These are phyloP conservation scores for Endomychus coccineus DNA, from an alignment of 2,888 invertebrate species.

Conservation along the genomic window DNA sequence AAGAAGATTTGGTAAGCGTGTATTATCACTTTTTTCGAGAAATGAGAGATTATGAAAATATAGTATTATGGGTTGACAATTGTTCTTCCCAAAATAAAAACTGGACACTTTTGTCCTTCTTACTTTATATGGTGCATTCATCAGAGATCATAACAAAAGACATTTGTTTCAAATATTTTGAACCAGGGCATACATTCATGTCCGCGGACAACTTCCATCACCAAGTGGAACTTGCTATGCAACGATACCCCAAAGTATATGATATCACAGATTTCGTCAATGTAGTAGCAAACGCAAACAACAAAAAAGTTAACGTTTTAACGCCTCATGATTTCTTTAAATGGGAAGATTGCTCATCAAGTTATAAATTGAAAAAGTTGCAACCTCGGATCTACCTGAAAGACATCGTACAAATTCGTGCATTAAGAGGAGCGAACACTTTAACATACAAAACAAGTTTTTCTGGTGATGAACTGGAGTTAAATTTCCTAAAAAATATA, in stretches of 20 bases:
- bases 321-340: slow-evolving; percentile 16
- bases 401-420: no score
- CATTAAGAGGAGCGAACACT: no score
- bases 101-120: slow-evolving; percentile 18
- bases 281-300: slow-evolving; percentile 15
- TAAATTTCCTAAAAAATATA: no score
- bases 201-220: slow-evolving; percentile 19
- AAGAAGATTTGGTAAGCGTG: slow-evolving; percentile 25
- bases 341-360: slow-evolving; percentile 17
- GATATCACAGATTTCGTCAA: slow-evolving; percentile 17
- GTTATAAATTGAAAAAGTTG: no score
- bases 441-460: no score
- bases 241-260: slow-evolving; percentile 15
- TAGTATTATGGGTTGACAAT: slow-evolving; percentile 21
- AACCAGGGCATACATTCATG: slow-evolving; percentile 24
- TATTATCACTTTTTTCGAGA: slow-evolving; percentile 15
- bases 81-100: slow-evolving; percentile 22
- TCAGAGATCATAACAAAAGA: slow-evolving; percentile 9
- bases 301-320: slow-evolving; percentile 17
- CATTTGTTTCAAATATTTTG: slow-evolving; percentile 20
- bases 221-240: slow-evolving; percentile 18
- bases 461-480: no score
- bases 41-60: slow-evolving; percentile 12
- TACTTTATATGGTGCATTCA: slow-evolving; percentile 19
- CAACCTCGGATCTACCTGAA: no score